These are phyloP conservation scores for Latrodectus hesperus DNA, from an alignment of 2,888 invertebrate genomes.

Conservation along the genomic window DNA sequence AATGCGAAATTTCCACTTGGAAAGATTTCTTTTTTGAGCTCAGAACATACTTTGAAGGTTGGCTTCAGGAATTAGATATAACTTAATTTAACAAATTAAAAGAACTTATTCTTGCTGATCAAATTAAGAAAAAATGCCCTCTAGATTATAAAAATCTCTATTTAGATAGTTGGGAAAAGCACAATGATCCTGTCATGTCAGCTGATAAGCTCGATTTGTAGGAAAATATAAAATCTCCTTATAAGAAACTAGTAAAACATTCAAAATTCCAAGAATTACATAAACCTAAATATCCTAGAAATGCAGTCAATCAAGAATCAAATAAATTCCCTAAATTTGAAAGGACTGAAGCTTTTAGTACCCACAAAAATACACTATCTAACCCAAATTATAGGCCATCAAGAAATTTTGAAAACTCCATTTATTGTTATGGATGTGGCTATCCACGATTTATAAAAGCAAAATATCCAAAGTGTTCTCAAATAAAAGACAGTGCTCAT, in stretches of 20 bases:
- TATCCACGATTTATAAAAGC: conserved; percentile 15
- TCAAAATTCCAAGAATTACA: neutral
- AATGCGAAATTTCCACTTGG: neutral
- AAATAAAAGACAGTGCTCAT: neutral
- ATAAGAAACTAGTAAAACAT: neutral
- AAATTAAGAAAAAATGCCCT: conserved; percentile 16
- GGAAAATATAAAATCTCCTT: conserved; percentile 11
- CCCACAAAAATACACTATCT: neutral
- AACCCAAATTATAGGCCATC: neutral
- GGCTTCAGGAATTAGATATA: conserved; percentile 7
- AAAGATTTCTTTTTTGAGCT: conserved; percentile 19
- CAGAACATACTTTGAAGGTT: conserved; percentile 12
- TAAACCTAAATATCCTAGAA: neutral
- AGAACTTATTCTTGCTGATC: neutral
- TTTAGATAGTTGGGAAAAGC: conserved; percentile 13
- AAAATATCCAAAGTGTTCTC: conserved; percentile 5
- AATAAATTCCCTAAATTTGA: neutral
- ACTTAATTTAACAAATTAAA: conserved; percentile 13
- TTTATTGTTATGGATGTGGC: conserved; percentile 13
- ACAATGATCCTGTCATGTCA: conserved; percentile 1
- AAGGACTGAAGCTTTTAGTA: neutral
- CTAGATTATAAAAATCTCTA: conserved; percentile 15
- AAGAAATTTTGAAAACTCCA: neutral
- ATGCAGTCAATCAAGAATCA: neutral
- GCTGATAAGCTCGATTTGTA: conserved; percentile 20